Evolutionary conservation across 1,140 invertebrate species (phyloP).

Genomic region (Calycopis cecrops): DNA sequence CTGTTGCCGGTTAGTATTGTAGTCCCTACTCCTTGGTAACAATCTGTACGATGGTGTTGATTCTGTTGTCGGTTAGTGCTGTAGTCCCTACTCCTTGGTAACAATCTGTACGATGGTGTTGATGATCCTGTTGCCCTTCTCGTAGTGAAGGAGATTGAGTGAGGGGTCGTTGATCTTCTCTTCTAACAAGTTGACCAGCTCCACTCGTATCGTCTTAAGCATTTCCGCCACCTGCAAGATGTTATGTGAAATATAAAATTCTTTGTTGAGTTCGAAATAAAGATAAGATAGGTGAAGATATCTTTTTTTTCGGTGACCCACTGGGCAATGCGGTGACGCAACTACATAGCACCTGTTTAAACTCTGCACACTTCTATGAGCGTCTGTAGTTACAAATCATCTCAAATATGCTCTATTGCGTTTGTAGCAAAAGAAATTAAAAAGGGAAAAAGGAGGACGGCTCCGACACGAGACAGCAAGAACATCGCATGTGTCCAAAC

Average conservation of each 20-base stretch:
- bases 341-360: too few species aligned
- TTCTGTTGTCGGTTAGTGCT: slow-evolving; percentile 85
- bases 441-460: too few species aligned
- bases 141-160: slow-evolving; percentile 84
- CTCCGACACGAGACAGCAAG: too few species aligned
- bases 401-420: too few species aligned
- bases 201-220: slow-evolving; percentile 82
- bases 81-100: slow-evolving; percentile 76
- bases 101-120: slow-evolving; percentile 85
- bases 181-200: slow-evolving; percentile 84
- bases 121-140: slow-evolving; percentile 86
- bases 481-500: too few species aligned
- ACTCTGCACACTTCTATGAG: too few species aligned
- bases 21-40: slow-evolving; percentile 76
- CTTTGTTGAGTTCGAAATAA: too few species aligned
- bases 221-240: slow-evolving; percentile 81
- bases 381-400: too few species aligned
- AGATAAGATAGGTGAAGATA: slow-evolving; percentile 15
- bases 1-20: slow-evolving; percentile 83
- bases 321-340: too few species aligned
- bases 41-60: slow-evolving; percentile 86
- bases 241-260: too few species aligned
- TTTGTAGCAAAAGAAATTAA: too few species aligned
- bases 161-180: slow-evolving; percentile 88
- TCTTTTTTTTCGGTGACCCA: not conserved